A percentile compares a stretch with the other conserved stretches of the same genome.
Evolutionary conservation across 2,797 vertebrate genomes (phyloP).

Genomic region (Micropoecilia bifurca): DNA sequence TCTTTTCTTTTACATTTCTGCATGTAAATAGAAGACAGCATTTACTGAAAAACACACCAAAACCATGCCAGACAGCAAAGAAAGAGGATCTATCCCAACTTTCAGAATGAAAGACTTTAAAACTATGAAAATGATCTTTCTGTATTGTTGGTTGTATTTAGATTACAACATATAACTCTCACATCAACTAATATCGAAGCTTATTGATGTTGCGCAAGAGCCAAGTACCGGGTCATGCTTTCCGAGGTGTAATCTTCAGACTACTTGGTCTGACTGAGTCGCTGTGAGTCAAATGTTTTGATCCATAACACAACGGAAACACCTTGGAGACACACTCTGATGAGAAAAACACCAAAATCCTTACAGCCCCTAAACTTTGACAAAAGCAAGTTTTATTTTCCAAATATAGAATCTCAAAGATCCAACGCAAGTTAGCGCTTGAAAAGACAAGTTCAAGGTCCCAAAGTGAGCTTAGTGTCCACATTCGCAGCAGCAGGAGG

Average conservation of each 20-base stretch:
- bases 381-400: background rate
- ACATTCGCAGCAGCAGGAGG: slow-evolving; percentile 2
- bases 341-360: slow-evolving; percentile 3
- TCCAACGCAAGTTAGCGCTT: slow-evolving; percentile 10
- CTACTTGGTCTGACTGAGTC: background rate
- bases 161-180: background rate
- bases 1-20: background rate
- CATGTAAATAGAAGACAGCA: background rate
- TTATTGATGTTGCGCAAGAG: slow-evolving; percentile 2
- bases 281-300: slow-evolving; percentile 34
- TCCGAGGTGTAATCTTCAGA: slow-evolving; percentile 20
- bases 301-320: slow-evolving; percentile 9
- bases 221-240: slow-evolving; percentile 4
- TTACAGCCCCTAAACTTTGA: background rate
- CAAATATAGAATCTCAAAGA: background rate
- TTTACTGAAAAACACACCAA: background rate
- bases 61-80: background rate
- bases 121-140: background rate
- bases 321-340: slow-evolving; percentile 33
- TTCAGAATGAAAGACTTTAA: background rate
- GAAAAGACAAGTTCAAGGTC: slow-evolving; percentile 22
- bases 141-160: slow-evolving; percentile 12
- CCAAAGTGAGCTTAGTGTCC: background rate
- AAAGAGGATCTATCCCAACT: background rate
- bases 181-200: background rate